These are phyloP conservation scores for Microdon myrmicae DNA, from an alignment of 2,888 invertebrate genomes.

Conservation along the genomic window DNA sequence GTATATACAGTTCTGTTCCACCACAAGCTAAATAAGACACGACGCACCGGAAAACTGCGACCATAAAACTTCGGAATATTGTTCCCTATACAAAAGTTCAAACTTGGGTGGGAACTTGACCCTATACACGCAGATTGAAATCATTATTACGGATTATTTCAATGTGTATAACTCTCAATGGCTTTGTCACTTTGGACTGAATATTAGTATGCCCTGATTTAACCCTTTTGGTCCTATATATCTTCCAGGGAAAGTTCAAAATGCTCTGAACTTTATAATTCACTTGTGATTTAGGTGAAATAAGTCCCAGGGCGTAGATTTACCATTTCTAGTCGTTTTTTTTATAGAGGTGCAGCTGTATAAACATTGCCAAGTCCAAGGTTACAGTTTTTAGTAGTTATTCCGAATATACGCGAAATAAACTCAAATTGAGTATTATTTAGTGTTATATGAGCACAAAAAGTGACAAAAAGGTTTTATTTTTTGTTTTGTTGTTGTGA, in stretches of 20 bases:
- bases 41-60: too few relatives aligned
- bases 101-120: too few relatives aligned
- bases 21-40: too few relatives aligned
- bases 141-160: too few relatives aligned
- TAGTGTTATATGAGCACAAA: conserved; percentile 3
- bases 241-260: conserved; percentile 3
- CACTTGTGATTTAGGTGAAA: conserved; percentile 1
- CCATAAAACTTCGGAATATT: too few relatives aligned
- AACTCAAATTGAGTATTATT: conserved; percentile 2
- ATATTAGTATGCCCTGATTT: too few relatives aligned
- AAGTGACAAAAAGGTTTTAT: conserved; percentile 4
- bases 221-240: conserved; percentile 3
- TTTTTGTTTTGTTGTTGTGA: conserved; percentile 3
- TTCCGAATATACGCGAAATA: background rate
- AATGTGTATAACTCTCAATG: too few relatives aligned
- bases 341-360: background rate
- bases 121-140: too few relatives aligned
- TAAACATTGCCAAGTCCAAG: background rate
- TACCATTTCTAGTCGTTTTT: conserved; percentile 5
- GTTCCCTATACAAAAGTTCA: too few relatives aligned
- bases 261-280: conserved; percentile 6
- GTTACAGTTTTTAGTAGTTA: conserved; percentile 3
- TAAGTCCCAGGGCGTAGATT: conserved; percentile 5
- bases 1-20: too few relatives aligned
- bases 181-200: too few relatives aligned